A percentile compares a stretch with the other conserved stretches of the same genome.
Conservation (phyloP, 2,888 invertebrate genomes). For the Lepidocyrtinus sp. region DNA sequence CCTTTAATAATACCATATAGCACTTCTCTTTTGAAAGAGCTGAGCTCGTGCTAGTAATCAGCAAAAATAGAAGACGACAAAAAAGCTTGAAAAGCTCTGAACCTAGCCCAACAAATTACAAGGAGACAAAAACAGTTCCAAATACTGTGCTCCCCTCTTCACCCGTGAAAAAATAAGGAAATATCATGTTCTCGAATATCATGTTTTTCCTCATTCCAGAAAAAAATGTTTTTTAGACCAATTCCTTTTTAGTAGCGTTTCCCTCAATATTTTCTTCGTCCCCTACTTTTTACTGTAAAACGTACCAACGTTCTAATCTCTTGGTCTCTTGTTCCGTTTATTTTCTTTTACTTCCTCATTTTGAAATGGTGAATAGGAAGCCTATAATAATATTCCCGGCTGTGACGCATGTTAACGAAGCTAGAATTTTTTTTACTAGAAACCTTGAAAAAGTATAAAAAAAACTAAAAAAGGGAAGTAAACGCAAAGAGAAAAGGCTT, state of each 20-base stretch:
- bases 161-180: conserved; percentile 34
- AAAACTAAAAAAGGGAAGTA: background rate
- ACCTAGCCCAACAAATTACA: conserved; percentile 58
- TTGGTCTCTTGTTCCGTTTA: background rate
- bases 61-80: conserved; percentile 26
- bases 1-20: no score
- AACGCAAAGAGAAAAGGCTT: conserved; percentile 38
- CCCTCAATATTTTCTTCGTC: conserved; percentile 22
- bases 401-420: background rate
- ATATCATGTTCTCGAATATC: conserved; percentile 47
- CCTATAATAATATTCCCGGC: background rate
- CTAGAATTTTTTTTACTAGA: conserved; percentile 31
- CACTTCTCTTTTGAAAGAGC: no score
- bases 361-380: background rate
- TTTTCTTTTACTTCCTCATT: conserved; percentile 21
- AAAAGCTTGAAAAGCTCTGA: conserved; percentile 6
- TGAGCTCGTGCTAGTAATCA: conserved; percentile 51
- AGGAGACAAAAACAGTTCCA: conserved; percentile 14
- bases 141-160: background rate
- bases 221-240: conserved; percentile 3
- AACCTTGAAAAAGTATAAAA: conserved; percentile 31
- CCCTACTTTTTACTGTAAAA: background rate
- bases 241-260: background rate
- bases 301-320: no score
- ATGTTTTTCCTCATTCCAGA: conserved; percentile 39